phyloP scores from a whole-genome alignment of 2,888 invertebrate species.

The Andrena dorsata region DNA sequence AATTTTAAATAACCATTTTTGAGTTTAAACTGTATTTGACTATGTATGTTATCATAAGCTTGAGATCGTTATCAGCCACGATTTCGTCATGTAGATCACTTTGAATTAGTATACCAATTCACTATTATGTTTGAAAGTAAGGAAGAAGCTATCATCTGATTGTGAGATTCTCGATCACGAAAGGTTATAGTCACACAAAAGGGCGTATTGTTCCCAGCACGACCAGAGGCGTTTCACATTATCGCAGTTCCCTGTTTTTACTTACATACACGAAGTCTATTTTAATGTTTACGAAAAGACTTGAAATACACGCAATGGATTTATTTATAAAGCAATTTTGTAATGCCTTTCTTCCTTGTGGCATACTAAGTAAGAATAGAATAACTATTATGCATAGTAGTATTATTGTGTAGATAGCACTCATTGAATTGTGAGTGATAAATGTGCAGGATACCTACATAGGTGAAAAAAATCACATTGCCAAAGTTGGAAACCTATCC shows the following conservation, averaged over 20 bases:
- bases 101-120: conserved; percentile 3
- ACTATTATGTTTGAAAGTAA: conserved; percentile 10
- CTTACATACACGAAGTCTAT: conserved; percentile 32
- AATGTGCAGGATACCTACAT: no score
- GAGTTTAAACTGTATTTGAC: no score
- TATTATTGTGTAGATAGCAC: no score
- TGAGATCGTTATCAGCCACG: neutral
- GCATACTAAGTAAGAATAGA: no score
- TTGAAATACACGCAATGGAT: conserved; percentile 19
- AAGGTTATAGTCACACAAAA: conserved; percentile 58
- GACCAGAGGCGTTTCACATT: conserved; percentile 25
- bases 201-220: conserved; percentile 70
- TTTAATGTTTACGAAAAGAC: conserved; percentile 28
- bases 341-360: conserved; percentile 8
- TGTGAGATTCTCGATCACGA: conserved; percentile 61
- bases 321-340: conserved; percentile 30
- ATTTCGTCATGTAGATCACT: neutral
- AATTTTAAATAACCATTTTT: no score
- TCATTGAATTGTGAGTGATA: no score
- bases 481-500: no score
- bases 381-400: no score
- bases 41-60: neutral
- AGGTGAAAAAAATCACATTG: no score
- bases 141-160: conserved; percentile 36
- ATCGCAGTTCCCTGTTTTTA: conserved; percentile 33